Evolutionary conservation across 1,140 invertebrate species (phyloP).

Genomic region (Magallana angulata): DNA sequence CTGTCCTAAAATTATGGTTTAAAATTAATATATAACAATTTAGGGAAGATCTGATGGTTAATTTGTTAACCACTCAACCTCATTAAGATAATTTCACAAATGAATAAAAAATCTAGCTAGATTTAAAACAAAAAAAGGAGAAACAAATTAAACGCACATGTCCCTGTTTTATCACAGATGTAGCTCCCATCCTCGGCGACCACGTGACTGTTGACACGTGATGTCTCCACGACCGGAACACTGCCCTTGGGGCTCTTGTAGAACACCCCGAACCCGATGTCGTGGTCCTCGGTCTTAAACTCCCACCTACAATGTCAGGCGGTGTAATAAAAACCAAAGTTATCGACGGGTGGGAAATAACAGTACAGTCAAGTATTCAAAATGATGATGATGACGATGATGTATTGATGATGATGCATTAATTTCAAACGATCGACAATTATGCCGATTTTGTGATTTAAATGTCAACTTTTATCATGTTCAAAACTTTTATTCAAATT

Average conservation of each 20-base stretch:
- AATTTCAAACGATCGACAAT: neutral
- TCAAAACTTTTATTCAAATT: neutral
- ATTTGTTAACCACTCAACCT: no score
- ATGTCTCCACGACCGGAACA: slow-evolving; percentile 84
- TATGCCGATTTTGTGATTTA: neutral
- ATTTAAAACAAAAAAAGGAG: no score
- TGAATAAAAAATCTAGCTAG: no score
- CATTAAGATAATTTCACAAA: no score
- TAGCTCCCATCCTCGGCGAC: slow-evolving; percentile 89
- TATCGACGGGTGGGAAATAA: no score
- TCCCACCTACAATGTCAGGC: slow-evolving; percentile 87
- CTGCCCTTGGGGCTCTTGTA: slow-evolving; percentile 83
- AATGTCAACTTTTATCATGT: neutral
- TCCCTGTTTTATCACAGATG: slow-evolving; percentile 87
- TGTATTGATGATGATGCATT: neutral
- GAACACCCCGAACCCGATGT: slow-evolving; percentile 92
- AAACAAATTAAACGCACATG: slow-evolving; percentile 84
- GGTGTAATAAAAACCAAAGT: neutral
- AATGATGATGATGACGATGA: no score
- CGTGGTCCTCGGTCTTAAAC: slow-evolving; percentile 90
- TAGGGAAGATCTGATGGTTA: no score
- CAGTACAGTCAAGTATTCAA: no score
- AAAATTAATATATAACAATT: no score
- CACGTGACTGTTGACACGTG: slow-evolving; percentile 87
- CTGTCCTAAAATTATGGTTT: no score